Evolutionary conservation across 2,888 invertebrate genomes (phyloP), one percentile per base, ranked within the genome.

Genomic region (Seira ritae): DNA sequence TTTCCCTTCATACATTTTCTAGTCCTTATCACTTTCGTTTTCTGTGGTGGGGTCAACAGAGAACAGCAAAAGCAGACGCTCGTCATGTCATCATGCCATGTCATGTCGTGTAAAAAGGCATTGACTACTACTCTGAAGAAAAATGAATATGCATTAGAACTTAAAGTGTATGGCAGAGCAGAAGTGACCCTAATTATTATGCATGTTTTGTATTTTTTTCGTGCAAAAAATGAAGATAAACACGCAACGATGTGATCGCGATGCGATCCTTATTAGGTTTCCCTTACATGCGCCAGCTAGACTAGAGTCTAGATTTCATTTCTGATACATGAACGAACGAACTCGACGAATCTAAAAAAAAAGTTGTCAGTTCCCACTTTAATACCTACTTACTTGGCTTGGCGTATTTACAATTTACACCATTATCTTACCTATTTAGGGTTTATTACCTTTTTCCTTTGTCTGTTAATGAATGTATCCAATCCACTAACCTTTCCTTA

Each of bases 211-310:
- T 42, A 3, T n/a, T 55, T 55, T 55, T 55, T 12, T 55, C 12
- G 31, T 31, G 8, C 31, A 31, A 8, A 31, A 31, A 8, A 31
- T 4, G 31, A 31, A 31, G 31, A 31, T 8, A 31, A 31, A 55
- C 55, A 55, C 55, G 55, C 55, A 55, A 55, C 55, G 55, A 42
- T 42, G 12, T 42, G n/a, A n/a, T n/a, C n/a, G n/a, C n/a, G n/a
- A n/a, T n/a, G n/a, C n/a, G n/a, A 31, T 31, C 31, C 31, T 55
- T 55, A 55, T 55, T 55, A 55, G 55, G 55, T 55, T 55, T 55
- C 55, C 17, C 55, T 55, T 17, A 55, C 15, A 55, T 55, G 55
- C 55, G 55, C n/a, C n/a, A n/a, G n/a, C n/a, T n/a, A n/a, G n/a
- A n/a, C n/a, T n/a, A n/a, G n/a, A n/a, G n/a, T 55, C 15, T 55